These are phyloP conservation scores for Lycorma delicatula DNA, from an alignment of 1,140 invertebrate genomes.

Conservation along the genomic window DNA sequence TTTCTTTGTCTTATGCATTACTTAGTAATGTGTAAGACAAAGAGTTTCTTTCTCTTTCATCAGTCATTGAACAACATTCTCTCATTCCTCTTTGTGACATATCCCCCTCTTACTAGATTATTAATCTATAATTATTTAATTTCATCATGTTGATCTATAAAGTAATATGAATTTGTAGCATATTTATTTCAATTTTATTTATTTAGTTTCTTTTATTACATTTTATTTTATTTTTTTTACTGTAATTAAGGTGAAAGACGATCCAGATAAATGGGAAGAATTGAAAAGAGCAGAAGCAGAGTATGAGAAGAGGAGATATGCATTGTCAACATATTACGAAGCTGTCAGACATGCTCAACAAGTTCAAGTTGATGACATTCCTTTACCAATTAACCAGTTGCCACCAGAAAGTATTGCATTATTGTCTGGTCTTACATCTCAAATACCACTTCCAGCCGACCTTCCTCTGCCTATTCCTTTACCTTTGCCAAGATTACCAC, in stretches of 20 bases:
- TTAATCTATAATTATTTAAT: slow-evolving; percentile 31
- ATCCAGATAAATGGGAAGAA: slow-evolving; percentile 87
- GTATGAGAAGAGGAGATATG: slow-evolving; percentile 81
- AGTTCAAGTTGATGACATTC: slow-evolving; percentile 90
- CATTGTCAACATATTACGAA: slow-evolving; percentile 87
- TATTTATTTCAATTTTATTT: background rate
- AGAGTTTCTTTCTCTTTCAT: too few relatives aligned
- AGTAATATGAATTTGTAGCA: background rate
- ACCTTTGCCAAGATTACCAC: slow-evolving; percentile 39
- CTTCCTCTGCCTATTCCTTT: slow-evolving; percentile 47
- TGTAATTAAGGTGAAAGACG: slow-evolving; percentile 79
- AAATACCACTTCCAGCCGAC: slow-evolving; percentile 66
- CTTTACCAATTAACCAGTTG: slow-evolving; percentile 58
- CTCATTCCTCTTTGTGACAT: too few relatives aligned
- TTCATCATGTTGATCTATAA: slow-evolving; percentile 15
- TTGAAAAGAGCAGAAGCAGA: slow-evolving; percentile 84
- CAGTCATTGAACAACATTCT: too few relatives aligned
- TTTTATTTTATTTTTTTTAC: too few relatives aligned
- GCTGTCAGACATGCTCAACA: slow-evolving; percentile 91
- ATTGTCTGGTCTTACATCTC: slow-evolving; percentile 51
- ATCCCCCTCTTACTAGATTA: too few relatives aligned
- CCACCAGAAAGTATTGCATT: slow-evolving; percentile 26
- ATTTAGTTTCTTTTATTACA: background rate
- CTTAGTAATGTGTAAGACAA: too few relatives aligned
- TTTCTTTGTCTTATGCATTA: too few relatives aligned